These are phyloP conservation scores for Dipus sagitta DNA, from an alignment of 2,797 vertebrate species.

Conservation along the genomic window DNA sequence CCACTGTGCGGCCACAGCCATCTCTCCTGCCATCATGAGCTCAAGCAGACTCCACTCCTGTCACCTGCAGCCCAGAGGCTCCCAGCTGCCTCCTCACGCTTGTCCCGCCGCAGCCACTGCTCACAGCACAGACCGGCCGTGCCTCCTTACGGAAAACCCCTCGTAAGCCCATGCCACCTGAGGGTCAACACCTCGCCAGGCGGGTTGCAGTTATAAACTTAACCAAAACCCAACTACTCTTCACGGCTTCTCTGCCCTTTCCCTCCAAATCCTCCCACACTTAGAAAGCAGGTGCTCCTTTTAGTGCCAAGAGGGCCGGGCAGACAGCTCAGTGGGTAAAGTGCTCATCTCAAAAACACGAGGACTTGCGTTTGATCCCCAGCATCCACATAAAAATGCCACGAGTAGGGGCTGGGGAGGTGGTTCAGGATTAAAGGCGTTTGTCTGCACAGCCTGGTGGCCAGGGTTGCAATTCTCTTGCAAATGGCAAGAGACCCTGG, in stretches of 20 bases:
- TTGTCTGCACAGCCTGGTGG: no score
- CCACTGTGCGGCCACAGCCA: background rate
- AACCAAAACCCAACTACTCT: background rate
- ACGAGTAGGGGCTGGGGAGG: no score
- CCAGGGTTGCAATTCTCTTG: no score
- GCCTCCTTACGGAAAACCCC: background rate
- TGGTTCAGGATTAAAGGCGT: no score
- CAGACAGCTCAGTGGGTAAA: no score
- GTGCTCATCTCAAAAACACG: no score
- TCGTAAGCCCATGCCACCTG: background rate
- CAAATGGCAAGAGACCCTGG: no score
- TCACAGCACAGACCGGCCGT: background rate
- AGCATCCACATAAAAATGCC: no score
- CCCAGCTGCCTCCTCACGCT: background rate
- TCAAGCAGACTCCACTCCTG: background rate
- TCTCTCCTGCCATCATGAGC: background rate
- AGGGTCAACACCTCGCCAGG: background rate
- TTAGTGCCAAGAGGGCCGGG: background rate
- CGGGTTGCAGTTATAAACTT: background rate
- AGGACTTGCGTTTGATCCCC: no score
- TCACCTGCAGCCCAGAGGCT: background rate
- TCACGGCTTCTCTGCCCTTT: background rate
- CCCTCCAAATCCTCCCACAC: background rate
- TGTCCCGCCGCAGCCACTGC: background rate
- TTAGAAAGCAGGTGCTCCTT: background rate